Evolutionary conservation across 2,113 vertebrate genomes (phyloP).

Genomic region (Hypanus sabinus): DNA sequence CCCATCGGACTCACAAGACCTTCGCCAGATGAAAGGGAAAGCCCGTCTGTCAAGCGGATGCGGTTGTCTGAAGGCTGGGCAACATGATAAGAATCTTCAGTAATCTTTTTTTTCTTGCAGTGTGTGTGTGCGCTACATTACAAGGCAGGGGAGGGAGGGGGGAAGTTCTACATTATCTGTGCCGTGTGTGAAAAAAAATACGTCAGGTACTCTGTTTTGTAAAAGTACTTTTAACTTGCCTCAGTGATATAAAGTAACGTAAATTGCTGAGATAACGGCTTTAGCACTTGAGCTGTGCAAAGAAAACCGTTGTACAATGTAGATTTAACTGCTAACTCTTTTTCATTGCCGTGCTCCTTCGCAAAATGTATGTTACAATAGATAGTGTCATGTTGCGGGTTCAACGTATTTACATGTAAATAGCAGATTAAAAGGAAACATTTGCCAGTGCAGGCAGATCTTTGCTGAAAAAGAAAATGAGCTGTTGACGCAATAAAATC

Average conservation of each 20-base stretch:
- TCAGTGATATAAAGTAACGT: slow-evolving; percentile 87
- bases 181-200: slow-evolving; percentile 83
- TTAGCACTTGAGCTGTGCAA: slow-evolving; percentile 91
- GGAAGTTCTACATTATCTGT: slow-evolving; percentile 94
- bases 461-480: slow-evolving; percentile 85
- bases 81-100: slow-evolving; percentile 80
- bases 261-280: slow-evolving; percentile 76
- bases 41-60: slow-evolving; percentile 94
- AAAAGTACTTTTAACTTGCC: slow-evolving; percentile 94
- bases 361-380: slow-evolving; percentile 99
- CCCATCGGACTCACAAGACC: slow-evolving; percentile 93
- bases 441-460: slow-evolving; percentile 80
- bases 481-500: slow-evolving; percentile 93
- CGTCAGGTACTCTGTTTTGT: slow-evolving; percentile 99
- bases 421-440: slow-evolving; percentile 72
- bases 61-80: slow-evolving; percentile 97
- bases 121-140: slow-evolving; percentile 86
- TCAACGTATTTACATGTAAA: slow-evolving; percentile 99
- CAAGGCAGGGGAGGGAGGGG: slow-evolving; percentile 67
- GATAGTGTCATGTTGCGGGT: slow-evolving; percentile 99
- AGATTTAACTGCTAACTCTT: slow-evolving; percentile 85
- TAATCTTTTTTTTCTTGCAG: slow-evolving; percentile 70
- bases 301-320: slow-evolving; percentile 92
- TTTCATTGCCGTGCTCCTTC: slow-evolving; percentile 95
- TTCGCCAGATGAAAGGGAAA: slow-evolving; percentile 90